Percentiles rank a stretch among this genome's conserved stretches.
Evolutionary conservation across 2,888 invertebrate species (phyloP).

Genomic region (Caenorhabditis sp.): DNA sequence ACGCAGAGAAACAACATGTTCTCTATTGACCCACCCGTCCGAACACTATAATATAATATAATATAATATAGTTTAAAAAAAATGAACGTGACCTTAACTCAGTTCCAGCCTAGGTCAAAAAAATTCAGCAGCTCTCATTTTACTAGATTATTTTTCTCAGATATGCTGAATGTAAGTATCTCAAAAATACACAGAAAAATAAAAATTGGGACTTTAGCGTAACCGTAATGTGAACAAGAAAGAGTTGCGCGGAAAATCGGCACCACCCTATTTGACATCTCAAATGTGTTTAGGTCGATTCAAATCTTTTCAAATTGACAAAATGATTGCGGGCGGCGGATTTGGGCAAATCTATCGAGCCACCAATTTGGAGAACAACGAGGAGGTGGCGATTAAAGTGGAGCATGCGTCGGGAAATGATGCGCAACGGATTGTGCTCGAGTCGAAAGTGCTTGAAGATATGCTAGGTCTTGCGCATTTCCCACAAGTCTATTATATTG

Average conservation of each 20-base stretch:
- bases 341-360: constrained; percentile 67
- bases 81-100: no score
- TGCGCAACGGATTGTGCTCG: constrained; percentile 63
- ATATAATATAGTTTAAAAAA: no score
- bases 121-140: not conserved
- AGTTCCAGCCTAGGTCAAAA: no score
- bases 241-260: constrained; percentile 27
- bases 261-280: constrained; percentile 24
- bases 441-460: constrained; percentile 55
- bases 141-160: constrained; percentile 1
- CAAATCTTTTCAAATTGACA: constrained; percentile 30
- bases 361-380: constrained; percentile 29
- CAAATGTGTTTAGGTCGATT: constrained; percentile 20
- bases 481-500: constrained; percentile 55
- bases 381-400: constrained; percentile 64
- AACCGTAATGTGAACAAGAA: constrained; percentile 25
- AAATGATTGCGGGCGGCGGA: constrained; percentile 65
- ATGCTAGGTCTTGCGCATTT: constrained; percentile 50
- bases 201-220: constrained; percentile 16
- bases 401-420: constrained; percentile 54
- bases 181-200: not conserved
- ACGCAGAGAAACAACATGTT: no score
- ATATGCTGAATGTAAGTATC: constrained; percentile 21
- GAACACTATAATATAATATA: no score
- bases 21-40: no score